Base-by-base conservation (phyloP, 2,113 vertebrate genomes). In the Sapayoa aenigma region DNA sequence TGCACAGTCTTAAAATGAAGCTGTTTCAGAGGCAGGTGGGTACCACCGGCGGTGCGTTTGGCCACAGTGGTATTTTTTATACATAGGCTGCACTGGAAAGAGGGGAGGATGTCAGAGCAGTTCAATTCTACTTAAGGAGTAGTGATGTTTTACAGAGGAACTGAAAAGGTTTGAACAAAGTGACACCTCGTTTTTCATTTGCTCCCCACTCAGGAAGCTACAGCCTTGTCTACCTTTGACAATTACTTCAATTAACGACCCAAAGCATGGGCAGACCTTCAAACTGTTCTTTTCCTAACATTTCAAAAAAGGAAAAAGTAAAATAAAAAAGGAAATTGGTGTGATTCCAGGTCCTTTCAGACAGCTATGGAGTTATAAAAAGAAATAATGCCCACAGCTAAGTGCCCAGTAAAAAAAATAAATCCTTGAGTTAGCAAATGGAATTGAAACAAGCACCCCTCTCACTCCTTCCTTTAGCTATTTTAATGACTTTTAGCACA, bases 1-100 rank as follows among this genome's bases (percentile, higher is more conserved):
- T 7, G 9, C 23, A 6, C 12, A 0, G 14, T 20, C 22, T 27
- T 4, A 12, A 6, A 60, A 47, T 2, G 44, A 30, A 46, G 41
- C 6, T 23, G 41, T 37, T n/a, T 22, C 4, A 7, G 20, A 16
- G 49, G 60, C 55, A 84, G 7, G n/a, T 21, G 22, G n/a, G 28
- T 25, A 19, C 50, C 73, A 30, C 27, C 5, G 3, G 16, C 27
- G 83, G 35, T 44, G 3, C 20, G 0, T 24, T 37, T 33, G n/a
- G 37, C 27, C 68, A 24, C 44, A 28, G 0, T 2, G 25, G 4
- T 47, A 28, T 2, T 52, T 28, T 18, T n/a, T 15, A 27, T 23
- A 47, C 41, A 46, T 6, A 67, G 42, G 39, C 33, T 81, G 42
- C 18, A 50, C 50, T 6, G 83, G 39, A 5, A 55, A 59, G 50